Percentiles rank a stretch among this genome's conserved stretches.
These are phyloP conservation scores for Muscicapa comitata DNA, from an alignment of 2,797 vertebrate species.

Conservation along the genomic window DNA sequence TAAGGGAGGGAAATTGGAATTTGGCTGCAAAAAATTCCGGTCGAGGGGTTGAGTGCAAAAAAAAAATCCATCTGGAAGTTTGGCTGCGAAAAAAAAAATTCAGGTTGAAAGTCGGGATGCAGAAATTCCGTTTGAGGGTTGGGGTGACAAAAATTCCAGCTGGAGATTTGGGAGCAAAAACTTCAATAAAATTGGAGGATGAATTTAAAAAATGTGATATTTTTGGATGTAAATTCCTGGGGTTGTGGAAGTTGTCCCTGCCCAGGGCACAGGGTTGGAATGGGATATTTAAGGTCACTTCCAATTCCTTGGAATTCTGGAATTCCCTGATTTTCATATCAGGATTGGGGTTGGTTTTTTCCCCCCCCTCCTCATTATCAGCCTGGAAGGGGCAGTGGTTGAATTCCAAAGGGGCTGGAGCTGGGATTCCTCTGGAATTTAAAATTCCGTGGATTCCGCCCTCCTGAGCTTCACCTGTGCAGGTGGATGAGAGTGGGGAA, in stretches of 20 bases:
- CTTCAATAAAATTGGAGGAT: accelerated
- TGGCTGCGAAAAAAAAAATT: no score
- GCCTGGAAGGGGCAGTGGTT: not conserved
- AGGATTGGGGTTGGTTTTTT: not conserved
- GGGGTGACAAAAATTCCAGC: not conserved
- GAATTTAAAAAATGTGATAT: accelerated
- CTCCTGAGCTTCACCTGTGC: accelerated
- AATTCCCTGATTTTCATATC: not conserved
- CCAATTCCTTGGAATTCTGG: no score
- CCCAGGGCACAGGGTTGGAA: accelerated
- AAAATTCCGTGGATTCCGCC: not conserved
- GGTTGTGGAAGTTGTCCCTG: not conserved
- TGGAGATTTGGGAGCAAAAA: not conserved
- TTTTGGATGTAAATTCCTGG: accelerated
- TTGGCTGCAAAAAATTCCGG: not conserved
- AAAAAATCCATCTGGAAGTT: not conserved
- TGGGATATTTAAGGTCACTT: not conserved
- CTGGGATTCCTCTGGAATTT: not conserved
- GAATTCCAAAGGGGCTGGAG: not conserved
- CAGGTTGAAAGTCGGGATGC: not conserved
- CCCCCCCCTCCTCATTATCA: not conserved
- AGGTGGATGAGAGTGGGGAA: not conserved
- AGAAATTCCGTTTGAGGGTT: not conserved
- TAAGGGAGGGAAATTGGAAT: not conserved
- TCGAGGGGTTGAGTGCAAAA: accelerated